These are phyloP conservation scores for Galerucella calmariensis DNA, from an alignment of 2,888 invertebrate species.

Conservation along the genomic window DNA sequence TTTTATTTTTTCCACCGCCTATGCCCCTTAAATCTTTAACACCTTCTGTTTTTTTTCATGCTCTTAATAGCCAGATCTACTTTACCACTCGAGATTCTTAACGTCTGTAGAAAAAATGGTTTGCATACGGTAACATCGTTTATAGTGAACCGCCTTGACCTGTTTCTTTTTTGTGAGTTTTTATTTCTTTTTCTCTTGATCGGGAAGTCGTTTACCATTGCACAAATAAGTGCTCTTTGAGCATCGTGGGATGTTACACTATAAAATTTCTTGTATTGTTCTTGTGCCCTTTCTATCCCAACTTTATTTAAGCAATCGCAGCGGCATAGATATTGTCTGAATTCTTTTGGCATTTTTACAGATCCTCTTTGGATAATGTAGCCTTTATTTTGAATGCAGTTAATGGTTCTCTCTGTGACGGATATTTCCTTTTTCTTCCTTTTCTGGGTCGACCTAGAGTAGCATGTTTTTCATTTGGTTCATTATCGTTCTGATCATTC, in stretches of 20 bases:
- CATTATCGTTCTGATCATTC: not conserved
- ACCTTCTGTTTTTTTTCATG: no score
- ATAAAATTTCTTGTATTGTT: conserved; percentile 6
- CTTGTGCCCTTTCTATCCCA: not conserved
- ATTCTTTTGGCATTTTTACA: not conserved
- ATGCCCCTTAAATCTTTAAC: no score
- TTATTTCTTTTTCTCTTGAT: conserved; percentile 2
- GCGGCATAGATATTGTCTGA: not conserved
- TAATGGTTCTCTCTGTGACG: no score
- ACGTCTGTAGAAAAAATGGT: no score
- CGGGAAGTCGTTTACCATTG: conserved; percentile 2
- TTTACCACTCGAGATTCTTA: no score
- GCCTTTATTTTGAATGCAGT: no score
- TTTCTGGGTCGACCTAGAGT: no score
- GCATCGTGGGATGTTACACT: no score
- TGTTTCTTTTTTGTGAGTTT: conserved; percentile 2
- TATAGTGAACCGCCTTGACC: not conserved
- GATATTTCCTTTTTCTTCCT: no score
- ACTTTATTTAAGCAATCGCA: not conserved
- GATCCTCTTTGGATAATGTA: no score
- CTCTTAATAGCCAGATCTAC: no score
- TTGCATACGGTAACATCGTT: not conserved
- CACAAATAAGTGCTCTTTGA: not conserved
- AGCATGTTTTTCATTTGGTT: not conserved
- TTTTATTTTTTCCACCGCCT: no score